Conservation (phyloP, 35 echinoderm and acorn worm species). For the Apostichopus californicus region DNA sequence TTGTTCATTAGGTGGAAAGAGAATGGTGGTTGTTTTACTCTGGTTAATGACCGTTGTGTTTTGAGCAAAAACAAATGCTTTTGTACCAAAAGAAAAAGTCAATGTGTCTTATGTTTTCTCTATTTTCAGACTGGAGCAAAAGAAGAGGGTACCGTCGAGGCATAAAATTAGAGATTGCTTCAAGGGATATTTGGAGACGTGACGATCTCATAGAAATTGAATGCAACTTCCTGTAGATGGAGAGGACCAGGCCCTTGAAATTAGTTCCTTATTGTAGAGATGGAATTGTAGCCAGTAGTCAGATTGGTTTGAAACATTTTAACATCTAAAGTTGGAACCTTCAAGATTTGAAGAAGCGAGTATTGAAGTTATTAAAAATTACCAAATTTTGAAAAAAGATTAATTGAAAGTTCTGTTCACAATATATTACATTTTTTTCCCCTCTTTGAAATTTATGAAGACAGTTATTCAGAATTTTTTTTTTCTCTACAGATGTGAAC, state of each 20-base stretch:
- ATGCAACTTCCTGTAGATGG: not conserved
- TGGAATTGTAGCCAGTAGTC: slow-evolving; percentile 12
- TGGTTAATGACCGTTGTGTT: no score
- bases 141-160: slow-evolving; percentile 34
- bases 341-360: not conserved
- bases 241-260: not conserved
- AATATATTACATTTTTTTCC: not conserved
- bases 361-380: not conserved
- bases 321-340: not conserved
- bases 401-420: not conserved
- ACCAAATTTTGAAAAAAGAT: not conserved
- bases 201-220: not conserved
- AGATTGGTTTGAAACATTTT: not conserved
- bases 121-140: slow-evolving; percentile 8
- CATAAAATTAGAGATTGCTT: not conserved
- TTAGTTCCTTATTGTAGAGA: not conserved
- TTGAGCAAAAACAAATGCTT: no score
- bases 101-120: not conserved
- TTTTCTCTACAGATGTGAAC: not conserved
- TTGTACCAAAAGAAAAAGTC: no score
- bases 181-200: not conserved
- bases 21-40: no score
- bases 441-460: not conserved
- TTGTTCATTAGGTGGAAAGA: no score
- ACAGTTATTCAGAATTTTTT: not conserved